Base-by-base conservation (phyloP, 2,797 vertebrate genomes). In the Cyclura pinguis region DNA sequence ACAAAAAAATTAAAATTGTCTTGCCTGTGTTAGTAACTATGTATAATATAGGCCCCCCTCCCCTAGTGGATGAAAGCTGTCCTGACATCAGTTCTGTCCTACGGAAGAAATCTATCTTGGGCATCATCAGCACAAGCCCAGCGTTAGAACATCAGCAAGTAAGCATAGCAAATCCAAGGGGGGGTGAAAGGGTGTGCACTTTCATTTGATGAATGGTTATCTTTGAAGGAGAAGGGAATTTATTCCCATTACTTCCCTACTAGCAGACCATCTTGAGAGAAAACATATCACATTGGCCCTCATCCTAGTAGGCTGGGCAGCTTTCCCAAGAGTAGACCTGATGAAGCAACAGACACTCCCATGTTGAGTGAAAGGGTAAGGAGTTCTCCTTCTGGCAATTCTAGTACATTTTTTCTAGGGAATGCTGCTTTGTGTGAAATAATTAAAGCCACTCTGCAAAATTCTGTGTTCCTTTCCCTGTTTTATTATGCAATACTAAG, bases 361-460 rank as follows among this genome's bases (percentile, higher is more conserved):
- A 74, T 84, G 38, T 84, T 87, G 78, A 24, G 7, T 89, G 67
- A 74, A 59, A 83, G 27, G n/a, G 27, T 74, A 10, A 24, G 12
- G 38, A 62, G 32, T 57, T 83, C 74, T 69, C 9, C 6, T 20
- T 62, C 55, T 73, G 69, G 52, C 64, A 81, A 59, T 3, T 88
- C 50, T 83, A 88, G 16, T 82, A 84, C 47, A 27, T 50, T 35
- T 72, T 69, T 32, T 4, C 47, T 32, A 85, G 67, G 77, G 73
- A 59, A 62, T 77, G 38, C 32, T 88, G 32, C 62, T 80, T 74
- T 87, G 22, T 80, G 20, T 88, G 59, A 72, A 80, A 69, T 72
- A 47, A 57, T 87, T 77, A 77, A 87, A 80, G 2, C 38, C 9
- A 22, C 50, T 27, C 52, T 55, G 22, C 74, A 72, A 55, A 52